Evolutionary conservation across 2,113 vertebrate species (phyloP).

Genomic region (Eptatretus burgeri): DNA sequence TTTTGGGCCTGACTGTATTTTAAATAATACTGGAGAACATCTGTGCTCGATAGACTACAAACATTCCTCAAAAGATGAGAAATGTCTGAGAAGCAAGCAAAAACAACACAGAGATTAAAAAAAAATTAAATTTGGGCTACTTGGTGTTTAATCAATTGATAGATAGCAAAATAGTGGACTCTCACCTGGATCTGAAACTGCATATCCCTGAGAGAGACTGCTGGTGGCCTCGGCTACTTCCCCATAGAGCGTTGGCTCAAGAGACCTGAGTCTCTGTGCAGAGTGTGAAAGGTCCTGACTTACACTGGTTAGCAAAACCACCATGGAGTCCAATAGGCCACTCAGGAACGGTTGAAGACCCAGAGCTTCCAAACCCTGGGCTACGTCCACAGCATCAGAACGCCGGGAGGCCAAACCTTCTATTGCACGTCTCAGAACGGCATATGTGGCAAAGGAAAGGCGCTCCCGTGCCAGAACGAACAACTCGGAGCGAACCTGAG

Average conservation of each 20-base stretch:
- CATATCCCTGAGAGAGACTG: no score
- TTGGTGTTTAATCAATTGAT: no score
- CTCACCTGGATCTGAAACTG: no score
- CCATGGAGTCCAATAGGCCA: neutral
- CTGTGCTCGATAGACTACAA: no score
- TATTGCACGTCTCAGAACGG: neutral
- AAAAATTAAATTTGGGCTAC: no score
- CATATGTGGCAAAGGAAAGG: neutral
- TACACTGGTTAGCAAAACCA: conserved; percentile 1
- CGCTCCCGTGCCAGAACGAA: neutral
- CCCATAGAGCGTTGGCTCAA: conserved; percentile 3
- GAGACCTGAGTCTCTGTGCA: neutral
- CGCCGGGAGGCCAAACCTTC: neutral
- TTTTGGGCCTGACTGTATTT: no score
- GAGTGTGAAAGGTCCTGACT: neutral
- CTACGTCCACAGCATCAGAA: neutral
- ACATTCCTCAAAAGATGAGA: no score
- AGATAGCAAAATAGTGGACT: no score
- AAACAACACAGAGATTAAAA: no score
- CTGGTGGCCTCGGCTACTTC: neutral
- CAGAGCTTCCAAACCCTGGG: neutral
- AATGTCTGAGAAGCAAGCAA: no score
- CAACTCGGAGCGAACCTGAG: conserved; percentile 5
- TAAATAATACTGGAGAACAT: no score
- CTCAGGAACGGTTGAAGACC: conserved; percentile 5